phyloP scores from a whole-genome alignment of 1,140 invertebrate species.

The Anthonomus grandis region DNA sequence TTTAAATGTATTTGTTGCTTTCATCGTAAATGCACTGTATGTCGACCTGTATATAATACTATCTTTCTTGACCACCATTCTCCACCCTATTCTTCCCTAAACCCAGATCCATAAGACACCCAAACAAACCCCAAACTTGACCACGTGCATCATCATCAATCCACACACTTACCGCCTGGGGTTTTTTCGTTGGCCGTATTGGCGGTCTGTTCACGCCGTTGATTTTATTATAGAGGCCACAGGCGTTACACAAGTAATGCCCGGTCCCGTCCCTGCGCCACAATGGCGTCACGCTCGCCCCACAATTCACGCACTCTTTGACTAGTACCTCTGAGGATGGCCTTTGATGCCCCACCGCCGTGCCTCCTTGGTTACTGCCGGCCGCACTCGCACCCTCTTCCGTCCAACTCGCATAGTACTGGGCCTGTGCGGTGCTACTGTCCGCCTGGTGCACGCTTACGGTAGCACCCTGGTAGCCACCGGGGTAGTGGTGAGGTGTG shows the following conservation, averaged over 20 bases:
- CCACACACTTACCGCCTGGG: slow-evolving; percentile 51
- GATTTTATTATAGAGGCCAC: slow-evolving; percentile 77
- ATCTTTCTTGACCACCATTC: no score
- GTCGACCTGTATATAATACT: no score
- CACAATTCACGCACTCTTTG: slow-evolving; percentile 89
- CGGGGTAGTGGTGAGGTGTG: slow-evolving; percentile 23
- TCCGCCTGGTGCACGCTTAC: slow-evolving; percentile 29
- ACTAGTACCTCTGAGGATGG: slow-evolving; percentile 55
- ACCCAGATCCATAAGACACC: no score
- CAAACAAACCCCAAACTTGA: no score
- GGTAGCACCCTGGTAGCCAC: slow-evolving; percentile 26
- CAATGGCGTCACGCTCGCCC: slow-evolving; percentile 75
- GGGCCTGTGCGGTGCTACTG: slow-evolving; percentile 26
- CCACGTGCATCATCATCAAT: no score
- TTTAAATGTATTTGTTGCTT: no score
- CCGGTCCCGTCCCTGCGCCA: slow-evolving; percentile 87
- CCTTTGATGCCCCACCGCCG: slow-evolving; percentile 15
- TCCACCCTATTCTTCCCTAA: no score
- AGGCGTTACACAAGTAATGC: slow-evolving; percentile 88
- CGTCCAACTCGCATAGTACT: slow-evolving; percentile 24
- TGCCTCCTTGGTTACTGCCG: slow-evolving; percentile 3
- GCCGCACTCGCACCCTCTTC: slow-evolving; percentile 10
- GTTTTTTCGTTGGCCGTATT: slow-evolving; percentile 56
- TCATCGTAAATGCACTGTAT: no score
- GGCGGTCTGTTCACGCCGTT: slow-evolving; percentile 83